Evolutionary conservation across 2,797 vertebrate genomes (phyloP).

Genomic region (Gila robusta): DNA sequence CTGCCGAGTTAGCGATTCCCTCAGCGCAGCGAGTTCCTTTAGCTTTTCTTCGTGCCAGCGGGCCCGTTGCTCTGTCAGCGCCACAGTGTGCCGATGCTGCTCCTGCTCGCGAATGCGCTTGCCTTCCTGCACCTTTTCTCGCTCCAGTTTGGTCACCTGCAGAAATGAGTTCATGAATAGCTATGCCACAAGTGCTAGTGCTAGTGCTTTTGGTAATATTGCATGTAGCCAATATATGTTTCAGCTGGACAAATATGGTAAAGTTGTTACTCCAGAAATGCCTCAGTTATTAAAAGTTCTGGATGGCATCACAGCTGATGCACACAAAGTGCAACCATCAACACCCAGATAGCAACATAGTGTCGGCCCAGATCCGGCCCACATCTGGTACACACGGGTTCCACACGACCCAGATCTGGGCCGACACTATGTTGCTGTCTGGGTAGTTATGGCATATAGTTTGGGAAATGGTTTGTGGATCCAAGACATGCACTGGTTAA

Average conservation of each 20-base stretch:
- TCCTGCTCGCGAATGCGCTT: conserved; percentile 95
- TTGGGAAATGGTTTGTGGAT: too few relatives aligned
- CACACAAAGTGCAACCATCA: too few relatives aligned
- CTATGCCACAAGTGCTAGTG: neutral
- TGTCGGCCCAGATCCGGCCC: too few relatives aligned
- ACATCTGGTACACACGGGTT: too few relatives aligned
- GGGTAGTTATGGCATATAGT: too few relatives aligned
- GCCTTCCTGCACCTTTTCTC: conserved; percentile 96
- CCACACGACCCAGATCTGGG: too few relatives aligned
- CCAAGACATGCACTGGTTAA: too few relatives aligned
- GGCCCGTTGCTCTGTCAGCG: conserved; percentile 92
- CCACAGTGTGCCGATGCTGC: conserved; percentile 95
- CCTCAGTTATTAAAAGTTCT: too few relatives aligned
- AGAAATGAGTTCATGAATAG: neutral
- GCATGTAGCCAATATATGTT: neutral
- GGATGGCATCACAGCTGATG: too few relatives aligned
- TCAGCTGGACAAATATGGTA: neutral
- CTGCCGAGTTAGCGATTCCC: conserved; percentile 94
- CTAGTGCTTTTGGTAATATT: neutral
- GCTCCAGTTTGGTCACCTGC: conserved; percentile 94
- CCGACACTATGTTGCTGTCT: too few relatives aligned
- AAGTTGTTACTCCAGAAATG: neutral
- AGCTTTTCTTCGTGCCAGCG: conserved; percentile 98
- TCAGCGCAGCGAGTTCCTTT: conserved; percentile 92
- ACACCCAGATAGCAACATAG: too few relatives aligned